Evolutionary conservation across 2,888 invertebrate genomes (phyloP).

Genomic region (Nomada fucata): DNA sequence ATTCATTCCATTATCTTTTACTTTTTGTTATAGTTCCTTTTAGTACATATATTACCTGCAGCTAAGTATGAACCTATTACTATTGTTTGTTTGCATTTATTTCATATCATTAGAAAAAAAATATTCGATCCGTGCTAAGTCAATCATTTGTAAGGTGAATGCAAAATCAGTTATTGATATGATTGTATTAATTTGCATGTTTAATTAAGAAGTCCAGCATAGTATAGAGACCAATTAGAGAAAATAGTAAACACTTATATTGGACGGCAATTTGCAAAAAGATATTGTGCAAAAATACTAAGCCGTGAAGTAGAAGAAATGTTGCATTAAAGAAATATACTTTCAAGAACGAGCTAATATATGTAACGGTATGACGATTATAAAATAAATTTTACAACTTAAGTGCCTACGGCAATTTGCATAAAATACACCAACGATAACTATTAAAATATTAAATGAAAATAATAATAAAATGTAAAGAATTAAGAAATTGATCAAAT

Average conservation of each 20-base stretch:
- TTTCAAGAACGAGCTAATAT: conserved; percentile 50
- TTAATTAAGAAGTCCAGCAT: conserved; percentile 31
- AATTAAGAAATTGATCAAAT: not conserved
- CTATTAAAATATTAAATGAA: conserved; percentile 50
- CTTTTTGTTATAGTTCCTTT: conserved; percentile 57
- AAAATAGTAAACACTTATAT: conserved; percentile 35
- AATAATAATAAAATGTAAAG: conserved; percentile 25
- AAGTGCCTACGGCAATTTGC: conserved; percentile 71
- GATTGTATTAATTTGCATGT: conserved; percentile 33
- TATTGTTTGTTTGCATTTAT: conserved; percentile 38
- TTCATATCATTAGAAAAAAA: conserved; percentile 31
- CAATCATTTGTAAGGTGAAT: conserved; percentile 41
- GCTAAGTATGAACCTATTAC: conserved; percentile 35
- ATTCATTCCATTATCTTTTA: conserved; percentile 56
- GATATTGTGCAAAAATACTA: conserved; percentile 45
- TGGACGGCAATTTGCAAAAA: conserved; percentile 35
- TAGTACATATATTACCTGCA: conserved; percentile 39
- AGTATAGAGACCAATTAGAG: conserved; percentile 27
- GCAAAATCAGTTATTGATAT: conserved; percentile 23
- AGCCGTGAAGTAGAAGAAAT: conserved; percentile 42
- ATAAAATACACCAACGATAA: conserved; percentile 58
- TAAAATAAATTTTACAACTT: conserved; percentile 64
- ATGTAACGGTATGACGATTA: conserved; percentile 63
- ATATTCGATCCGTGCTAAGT: conserved; percentile 23
- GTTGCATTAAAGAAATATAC: conserved; percentile 49